These are phyloP conservation scores for Anoplophora glabripennis DNA, from an alignment of 1,140 invertebrate genomes.

Conservation along the genomic window DNA sequence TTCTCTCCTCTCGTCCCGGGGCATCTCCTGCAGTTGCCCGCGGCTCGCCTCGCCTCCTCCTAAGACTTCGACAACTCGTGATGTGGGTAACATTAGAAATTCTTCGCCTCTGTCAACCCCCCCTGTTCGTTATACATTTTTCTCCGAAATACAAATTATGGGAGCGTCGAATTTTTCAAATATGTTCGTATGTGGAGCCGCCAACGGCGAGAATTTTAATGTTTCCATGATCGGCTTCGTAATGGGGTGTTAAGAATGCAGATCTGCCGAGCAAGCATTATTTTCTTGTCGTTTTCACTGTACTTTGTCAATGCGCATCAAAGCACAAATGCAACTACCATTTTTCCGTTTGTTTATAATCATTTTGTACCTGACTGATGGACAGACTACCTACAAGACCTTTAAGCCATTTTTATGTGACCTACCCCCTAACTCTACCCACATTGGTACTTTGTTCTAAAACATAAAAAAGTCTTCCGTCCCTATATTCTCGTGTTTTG, in stretches of 20 bases:
- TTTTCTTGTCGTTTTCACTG: no score
- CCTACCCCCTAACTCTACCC: no score
- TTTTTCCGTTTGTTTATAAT: not conserved
- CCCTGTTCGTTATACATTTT: slow-evolving; percentile 3
- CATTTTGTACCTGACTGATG: not conserved
- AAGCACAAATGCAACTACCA: no score
- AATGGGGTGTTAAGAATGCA: no score
- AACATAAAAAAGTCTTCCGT: no score
- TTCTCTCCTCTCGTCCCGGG: slow-evolving; percentile 18
- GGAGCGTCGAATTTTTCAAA: no score
- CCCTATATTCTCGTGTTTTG: no score
- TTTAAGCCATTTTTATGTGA: no score
- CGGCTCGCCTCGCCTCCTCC: not conserved
- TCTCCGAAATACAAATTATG: slow-evolving; percentile 11
- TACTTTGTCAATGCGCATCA: no score
- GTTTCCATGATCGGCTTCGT: not conserved
- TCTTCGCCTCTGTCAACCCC: slow-evolving; percentile 5
- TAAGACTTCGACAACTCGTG: slow-evolving; percentile 27
- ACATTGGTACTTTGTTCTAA: no score
- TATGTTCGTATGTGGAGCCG: not conserved
- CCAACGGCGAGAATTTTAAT: not conserved
- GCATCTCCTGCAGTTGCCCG: slow-evolving; percentile 2
- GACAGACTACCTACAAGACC: not conserved
- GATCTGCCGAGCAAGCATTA: no score
- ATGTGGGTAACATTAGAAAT: slow-evolving; percentile 28